phyloP scores from a whole-genome alignment of 2,797 vertebrate species.

The Sebastes trivittatus region DNA sequence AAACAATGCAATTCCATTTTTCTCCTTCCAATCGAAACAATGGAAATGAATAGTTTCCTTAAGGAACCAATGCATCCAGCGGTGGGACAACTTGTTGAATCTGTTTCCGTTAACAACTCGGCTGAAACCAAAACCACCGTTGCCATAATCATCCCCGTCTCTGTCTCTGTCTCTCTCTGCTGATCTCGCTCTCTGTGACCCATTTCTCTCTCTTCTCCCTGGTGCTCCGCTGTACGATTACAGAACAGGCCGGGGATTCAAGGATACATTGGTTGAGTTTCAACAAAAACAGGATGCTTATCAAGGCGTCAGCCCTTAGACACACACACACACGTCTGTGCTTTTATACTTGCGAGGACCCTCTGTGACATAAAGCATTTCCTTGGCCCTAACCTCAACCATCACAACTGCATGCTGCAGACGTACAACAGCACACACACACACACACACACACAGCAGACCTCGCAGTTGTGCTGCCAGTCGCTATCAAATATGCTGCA shows the following conservation, averaged over 20 bases:
- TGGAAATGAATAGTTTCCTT: neutral
- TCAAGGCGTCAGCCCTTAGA: conserved; percentile 28
- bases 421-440: neutral
- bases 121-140: conserved; percentile 35
- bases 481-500: neutral
- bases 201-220: conserved; percentile 30
- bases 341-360: neutral
- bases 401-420: neutral
- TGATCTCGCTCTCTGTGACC: conserved; percentile 32
- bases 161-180: conserved; percentile 20
- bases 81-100: conserved; percentile 32
- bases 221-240: conserved; percentile 22
- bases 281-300: conserved; percentile 60
- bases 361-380: neutral
- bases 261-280: conserved; percentile 19
- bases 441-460: neutral
- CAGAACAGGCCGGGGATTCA: conserved; percentile 20
- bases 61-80: neutral
- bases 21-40: neutral
- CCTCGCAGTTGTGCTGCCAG: neutral
- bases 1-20: neutral
- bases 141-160: conserved; percentile 10
- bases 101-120: conserved; percentile 19
- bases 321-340: neutral
- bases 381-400: neutral